Evolutionary conservation across 2,797 vertebrate genomes (phyloP).

Genomic region (Parauchenoglanis ngamensis): DNA sequence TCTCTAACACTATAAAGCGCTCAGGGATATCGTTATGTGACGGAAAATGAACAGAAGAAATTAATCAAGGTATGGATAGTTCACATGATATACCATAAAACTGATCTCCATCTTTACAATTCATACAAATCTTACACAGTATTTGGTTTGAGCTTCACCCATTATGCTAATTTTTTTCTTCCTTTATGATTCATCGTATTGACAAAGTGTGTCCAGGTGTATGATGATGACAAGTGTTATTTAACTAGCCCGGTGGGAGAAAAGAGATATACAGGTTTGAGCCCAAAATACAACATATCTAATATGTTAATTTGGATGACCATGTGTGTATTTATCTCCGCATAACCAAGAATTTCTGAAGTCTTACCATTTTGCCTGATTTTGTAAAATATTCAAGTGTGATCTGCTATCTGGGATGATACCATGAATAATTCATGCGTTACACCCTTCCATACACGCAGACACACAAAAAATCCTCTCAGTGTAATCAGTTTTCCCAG

Average conservation of each 20-base stretch:
- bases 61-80: background rate
- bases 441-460: background rate
- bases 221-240: background rate
- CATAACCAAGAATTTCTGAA: constrained; percentile 7
- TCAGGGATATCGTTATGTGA: background rate
- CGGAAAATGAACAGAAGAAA: background rate
- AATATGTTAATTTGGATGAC: background rate
- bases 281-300: background rate
- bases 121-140: background rate
- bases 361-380: constrained; percentile 52
- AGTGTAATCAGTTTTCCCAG: constrained; percentile 67
- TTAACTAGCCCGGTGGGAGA: background rate
- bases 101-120: background rate
- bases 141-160: background rate
- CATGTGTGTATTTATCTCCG: background rate
- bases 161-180: background rate
- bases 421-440: constrained; percentile 73
- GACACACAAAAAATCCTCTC: background rate
- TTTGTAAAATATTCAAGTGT: constrained; percentile 68
- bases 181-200: background rate
- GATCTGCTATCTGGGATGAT: constrained; percentile 62
- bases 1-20: background rate
- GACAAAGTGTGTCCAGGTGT: background rate
- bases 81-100: background rate
- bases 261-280: background rate